These are phyloP conservation scores for Drosophila varians DNA, from an alignment of 1,140 invertebrate genomes.

Conservation along the genomic window DNA sequence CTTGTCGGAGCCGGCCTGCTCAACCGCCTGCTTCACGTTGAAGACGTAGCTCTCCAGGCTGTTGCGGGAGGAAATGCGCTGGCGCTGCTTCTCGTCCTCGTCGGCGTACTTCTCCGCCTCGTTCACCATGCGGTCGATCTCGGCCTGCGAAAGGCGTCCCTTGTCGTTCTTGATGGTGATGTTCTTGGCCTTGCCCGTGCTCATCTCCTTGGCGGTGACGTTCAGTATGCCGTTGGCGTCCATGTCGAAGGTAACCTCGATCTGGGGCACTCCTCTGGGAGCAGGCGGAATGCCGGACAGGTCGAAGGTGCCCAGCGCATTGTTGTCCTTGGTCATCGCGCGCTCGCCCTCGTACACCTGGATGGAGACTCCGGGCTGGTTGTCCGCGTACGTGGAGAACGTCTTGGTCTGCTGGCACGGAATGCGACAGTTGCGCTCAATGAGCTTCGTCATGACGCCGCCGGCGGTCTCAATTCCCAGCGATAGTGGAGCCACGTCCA, in stretches of 20 bases:
- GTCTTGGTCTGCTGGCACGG: conserved; percentile 88
- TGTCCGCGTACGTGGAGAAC: conserved; percentile 88
- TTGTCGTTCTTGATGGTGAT: conserved; percentile 95
- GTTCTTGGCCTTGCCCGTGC: conserved; percentile 87
- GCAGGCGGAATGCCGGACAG: conserved; percentile 92
- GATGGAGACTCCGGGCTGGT: conserved; percentile 89
- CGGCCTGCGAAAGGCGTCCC: conserved; percentile 90
- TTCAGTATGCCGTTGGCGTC: conserved; percentile 87
- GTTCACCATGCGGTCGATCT: conserved; percentile 87
- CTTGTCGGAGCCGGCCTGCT: conserved; percentile 84
- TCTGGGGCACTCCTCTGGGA: conserved; percentile 91
- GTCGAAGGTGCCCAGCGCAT: conserved; percentile 91
- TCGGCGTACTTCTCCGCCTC: conserved; percentile 81
- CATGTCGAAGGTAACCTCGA: conserved; percentile 87
- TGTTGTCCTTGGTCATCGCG: conserved; percentile 90
- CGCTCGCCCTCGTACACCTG: conserved; percentile 89
- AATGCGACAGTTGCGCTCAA: conserved; percentile 87
- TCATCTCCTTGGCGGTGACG: conserved; percentile 86
- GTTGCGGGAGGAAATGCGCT: conserved; percentile 86
- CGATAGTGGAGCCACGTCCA: conserved; percentile 86
- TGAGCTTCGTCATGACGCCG: conserved; percentile 87
- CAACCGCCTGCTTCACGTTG: conserved; percentile 86
- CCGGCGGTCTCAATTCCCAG: conserved; percentile 84
- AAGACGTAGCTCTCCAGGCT: conserved; percentile 89
- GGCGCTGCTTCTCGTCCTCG: conserved; percentile 88